phyloP scores from a whole-genome alignment of 2,113 vertebrate genomes.

The Pristiophorus japonicus region DNA sequence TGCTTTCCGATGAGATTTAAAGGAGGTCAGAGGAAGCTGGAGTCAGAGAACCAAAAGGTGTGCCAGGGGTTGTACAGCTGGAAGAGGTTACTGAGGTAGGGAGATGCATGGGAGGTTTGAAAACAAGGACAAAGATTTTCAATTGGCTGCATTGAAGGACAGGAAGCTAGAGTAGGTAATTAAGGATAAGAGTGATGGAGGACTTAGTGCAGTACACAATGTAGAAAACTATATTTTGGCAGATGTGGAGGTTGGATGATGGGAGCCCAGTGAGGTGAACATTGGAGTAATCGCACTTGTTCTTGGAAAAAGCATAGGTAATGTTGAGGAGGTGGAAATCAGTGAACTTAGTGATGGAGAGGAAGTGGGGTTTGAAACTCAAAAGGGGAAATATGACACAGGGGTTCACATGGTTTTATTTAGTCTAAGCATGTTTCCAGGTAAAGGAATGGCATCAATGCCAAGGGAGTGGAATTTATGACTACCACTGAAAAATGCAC shows the following conservation, averaged over 20 bases:
- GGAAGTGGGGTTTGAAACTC: background rate
- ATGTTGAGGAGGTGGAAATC: background rate
- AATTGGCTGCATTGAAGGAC: too few relatives aligned
- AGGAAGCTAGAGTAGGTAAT: background rate
- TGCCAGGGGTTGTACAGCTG: too few relatives aligned
- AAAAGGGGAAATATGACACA: background rate
- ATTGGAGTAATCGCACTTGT: background rate
- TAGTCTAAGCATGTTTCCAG: too few relatives aligned
- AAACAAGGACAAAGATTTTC: too few relatives aligned
- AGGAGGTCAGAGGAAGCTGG: too few relatives aligned
- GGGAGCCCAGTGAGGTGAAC: background rate
- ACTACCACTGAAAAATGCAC: background rate
- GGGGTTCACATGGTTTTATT: background rate
- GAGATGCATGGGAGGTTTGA: too few relatives aligned
- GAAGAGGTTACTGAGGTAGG: too few relatives aligned
- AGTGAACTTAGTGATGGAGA: background rate
- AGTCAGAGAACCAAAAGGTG: too few relatives aligned
- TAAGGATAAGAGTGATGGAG: background rate
- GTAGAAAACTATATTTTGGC: background rate
- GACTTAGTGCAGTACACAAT: background rate
- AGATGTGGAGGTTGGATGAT: background rate
- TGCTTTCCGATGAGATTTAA: too few relatives aligned
- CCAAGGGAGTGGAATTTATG: background rate
- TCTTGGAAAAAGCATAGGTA: background rate
- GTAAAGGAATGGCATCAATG: background rate